A percentile compares a stretch with the other conserved stretches of the same genome.
Evolutionary conservation across 2,797 vertebrate genomes (phyloP).

Genomic region (Trematomus bernacchii): DNA sequence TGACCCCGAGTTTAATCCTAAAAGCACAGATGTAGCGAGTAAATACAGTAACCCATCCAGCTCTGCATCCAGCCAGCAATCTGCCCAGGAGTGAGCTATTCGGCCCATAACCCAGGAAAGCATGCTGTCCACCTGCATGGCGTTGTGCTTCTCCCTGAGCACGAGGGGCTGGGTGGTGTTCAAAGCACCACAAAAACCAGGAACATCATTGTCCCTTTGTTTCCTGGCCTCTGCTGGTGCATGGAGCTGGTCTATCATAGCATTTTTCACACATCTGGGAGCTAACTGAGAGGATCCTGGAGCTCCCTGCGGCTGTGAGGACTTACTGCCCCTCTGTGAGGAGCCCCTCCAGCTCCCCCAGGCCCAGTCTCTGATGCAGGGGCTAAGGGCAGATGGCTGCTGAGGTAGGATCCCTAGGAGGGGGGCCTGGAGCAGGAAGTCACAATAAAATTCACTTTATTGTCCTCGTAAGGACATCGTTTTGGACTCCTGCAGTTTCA

Average conservation of each 20-base stretch:
- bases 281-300: conserved; percentile 20
- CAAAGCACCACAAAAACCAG: conserved; percentile 60
- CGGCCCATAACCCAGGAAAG: conserved; percentile 47
- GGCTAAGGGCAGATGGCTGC: conserved; percentile 26
- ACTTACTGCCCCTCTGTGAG: conserved; percentile 15
- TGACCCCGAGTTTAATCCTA: conserved; percentile 57
- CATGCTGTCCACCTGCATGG: conserved; percentile 37
- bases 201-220: conserved; percentile 39
- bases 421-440: conserved; percentile 10
- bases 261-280: conserved; percentile 59
- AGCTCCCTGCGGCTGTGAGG: conserved; percentile 41
- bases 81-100: conserved; percentile 53
- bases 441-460: no score
- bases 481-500: no score
- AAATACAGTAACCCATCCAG: conserved; percentile 24
- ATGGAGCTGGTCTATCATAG: conserved; percentile 47
- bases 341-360: conserved; percentile 17
- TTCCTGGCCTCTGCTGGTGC: conserved; percentile 42
- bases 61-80: conserved; percentile 30
- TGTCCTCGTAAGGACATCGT: no score
- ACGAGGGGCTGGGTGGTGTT: conserved; percentile 43
- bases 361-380: conserved; percentile 24
- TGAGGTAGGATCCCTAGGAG: conserved; percentile 19
- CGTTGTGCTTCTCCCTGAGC: conserved; percentile 52
- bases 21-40: conserved; percentile 43